Percentiles rank a stretch among this genome's conserved stretches.
Conservation (phyloP, 1,140 invertebrate species). For the Leptestheria dahalacensis region DNA sequence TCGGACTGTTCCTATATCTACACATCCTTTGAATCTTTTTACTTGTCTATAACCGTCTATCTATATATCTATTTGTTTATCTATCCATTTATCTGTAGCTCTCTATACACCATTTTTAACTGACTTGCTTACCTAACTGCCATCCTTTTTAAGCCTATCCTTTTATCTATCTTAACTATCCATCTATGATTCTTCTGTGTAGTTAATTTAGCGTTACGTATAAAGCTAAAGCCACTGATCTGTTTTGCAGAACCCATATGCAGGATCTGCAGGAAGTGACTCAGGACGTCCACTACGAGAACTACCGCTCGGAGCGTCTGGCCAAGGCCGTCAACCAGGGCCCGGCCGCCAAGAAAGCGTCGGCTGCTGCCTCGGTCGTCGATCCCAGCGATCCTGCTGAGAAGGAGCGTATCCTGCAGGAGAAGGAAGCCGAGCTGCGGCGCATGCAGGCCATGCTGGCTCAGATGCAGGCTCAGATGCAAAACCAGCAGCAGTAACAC, state of each 20-base stretch:
- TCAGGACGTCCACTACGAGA: constrained; percentile 90
- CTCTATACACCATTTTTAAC: background rate
- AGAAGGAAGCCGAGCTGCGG: constrained; percentile 45
- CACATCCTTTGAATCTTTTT: no score
- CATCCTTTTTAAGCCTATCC: background rate
- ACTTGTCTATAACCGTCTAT: no score
- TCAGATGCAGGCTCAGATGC: constrained; percentile 88
- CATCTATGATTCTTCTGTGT: no score
- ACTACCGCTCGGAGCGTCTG: constrained; percentile 74
- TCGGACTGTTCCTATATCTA: no score
- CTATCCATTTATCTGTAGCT: no score
- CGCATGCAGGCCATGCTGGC: constrained; percentile 91
- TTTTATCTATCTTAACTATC: constrained; percentile 1
- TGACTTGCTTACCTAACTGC: background rate
- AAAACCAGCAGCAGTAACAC: constrained; percentile 34
- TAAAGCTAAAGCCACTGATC: background rate
- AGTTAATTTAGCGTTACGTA: no score
- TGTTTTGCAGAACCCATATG: constrained; percentile 64
- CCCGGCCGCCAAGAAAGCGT: constrained; percentile 53
- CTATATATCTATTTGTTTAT: no score
- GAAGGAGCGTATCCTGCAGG: constrained; percentile 62
- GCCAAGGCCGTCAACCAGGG: constrained; percentile 52
- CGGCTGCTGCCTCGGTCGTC: constrained; percentile 21
- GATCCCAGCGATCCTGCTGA: constrained; percentile 29
- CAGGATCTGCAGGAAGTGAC: constrained; percentile 90